These are phyloP conservation scores for Notoglanidium macrostoma DNA, from an alignment of 2,797 vertebrate species.

Conservation along the genomic window DNA sequence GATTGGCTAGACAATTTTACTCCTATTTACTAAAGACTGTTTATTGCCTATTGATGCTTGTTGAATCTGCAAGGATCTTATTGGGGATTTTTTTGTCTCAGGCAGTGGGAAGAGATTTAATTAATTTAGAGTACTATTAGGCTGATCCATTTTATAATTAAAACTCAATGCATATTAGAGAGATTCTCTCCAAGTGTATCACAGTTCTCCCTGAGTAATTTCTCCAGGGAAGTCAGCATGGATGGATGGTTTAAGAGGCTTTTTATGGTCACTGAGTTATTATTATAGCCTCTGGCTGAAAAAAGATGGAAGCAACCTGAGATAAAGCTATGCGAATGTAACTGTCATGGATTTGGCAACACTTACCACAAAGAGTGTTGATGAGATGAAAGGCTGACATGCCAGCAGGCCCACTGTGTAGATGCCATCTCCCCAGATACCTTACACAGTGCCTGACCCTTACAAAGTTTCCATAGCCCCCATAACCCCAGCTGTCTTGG, in stretches of 20 bases:
- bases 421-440: conserved; percentile 31
- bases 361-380: conserved; percentile 31
- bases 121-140: conserved; percentile 48
- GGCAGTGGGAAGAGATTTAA: conserved; percentile 40
- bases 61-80: conserved; percentile 40
- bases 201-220: conserved; percentile 39
- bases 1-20: conserved; percentile 2
- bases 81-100: conserved; percentile 34
- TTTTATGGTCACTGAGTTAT: conserved; percentile 49
- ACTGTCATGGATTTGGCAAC: conserved; percentile 33
- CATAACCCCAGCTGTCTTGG: conserved; percentile 28
- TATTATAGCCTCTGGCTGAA: conserved; percentile 41
- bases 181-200: conserved; percentile 38
- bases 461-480: conserved; percentile 12
- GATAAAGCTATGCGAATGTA: conserved; percentile 45
- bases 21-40: conserved; percentile 43
- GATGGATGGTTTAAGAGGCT: conserved; percentile 42
- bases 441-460: conserved; percentile 30
- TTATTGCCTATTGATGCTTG: conserved; percentile 54
- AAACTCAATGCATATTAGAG: conserved; percentile 46
- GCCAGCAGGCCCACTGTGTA: conserved; percentile 3
- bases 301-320: conserved; percentile 43
- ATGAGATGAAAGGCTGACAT: conserved; percentile 43
- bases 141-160: conserved; percentile 53
- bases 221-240: conserved; percentile 40